Evolutionary conservation across 37 sponge, comb jelly and placozoan species (phyloP), one percentile per base, ranked within the genome.

Genomic region (Ephydatia muelleri): DNA sequence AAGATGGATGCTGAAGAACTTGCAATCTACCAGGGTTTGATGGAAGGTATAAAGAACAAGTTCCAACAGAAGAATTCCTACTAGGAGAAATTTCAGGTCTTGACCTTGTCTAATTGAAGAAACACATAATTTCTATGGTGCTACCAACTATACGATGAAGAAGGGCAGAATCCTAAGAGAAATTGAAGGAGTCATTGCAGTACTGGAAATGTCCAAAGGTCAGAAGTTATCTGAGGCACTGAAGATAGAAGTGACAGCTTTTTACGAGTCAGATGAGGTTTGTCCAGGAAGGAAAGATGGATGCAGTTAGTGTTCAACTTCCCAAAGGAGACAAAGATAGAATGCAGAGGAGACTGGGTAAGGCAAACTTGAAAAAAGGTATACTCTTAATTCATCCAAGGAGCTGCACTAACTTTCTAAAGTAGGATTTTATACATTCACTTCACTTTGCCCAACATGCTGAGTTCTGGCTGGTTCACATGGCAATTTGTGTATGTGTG

Each of bases 401-500:
- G 79, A 78, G 49, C 38, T 32, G 19, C 68, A 80, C 38, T 70
- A 70, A 65, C 26, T 47, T 33, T 67, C 33, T 22, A 80, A 76
- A 37, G 77, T 76, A 34, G 75, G 73, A 19, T 83, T 83, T 74
- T 83, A 75, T 27, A 84, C 77, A 31, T 84, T 76, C 65, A 65
- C 76, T 65, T 64, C 23, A 34, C 76, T 84, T 25, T 68, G 85
- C 23, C 85, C 85, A 76, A 34, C 57, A 36, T 48, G 64, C 38
- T 84, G 85, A 37, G n/a, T 76, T 25, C 26, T 76, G 27, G 76
- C 85, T 36, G 85, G 76, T 22, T 49, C 85, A 84, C 38, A 38
- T 39, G 85, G 78, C 36, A 84, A 77, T 32, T 77, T 76, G 38
- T 49, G 77, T 84, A 70, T 84, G 2, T 83, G 76, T 73, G 84